phyloP scores from a whole-genome alignment of 1,140 invertebrate species.

The Chironomus striatipennis region DNA sequence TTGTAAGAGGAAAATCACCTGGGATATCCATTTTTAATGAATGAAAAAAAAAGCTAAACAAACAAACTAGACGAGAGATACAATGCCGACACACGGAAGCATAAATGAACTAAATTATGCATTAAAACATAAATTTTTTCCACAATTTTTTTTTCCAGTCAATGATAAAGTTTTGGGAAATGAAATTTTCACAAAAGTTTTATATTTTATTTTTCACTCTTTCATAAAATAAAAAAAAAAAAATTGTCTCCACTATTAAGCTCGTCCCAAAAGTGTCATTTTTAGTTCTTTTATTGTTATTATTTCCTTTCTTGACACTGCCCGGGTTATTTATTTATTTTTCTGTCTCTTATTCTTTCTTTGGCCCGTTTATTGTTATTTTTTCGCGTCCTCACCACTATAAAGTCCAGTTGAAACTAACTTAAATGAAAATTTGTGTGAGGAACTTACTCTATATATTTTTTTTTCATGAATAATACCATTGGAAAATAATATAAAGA shows the following conservation, averaged over 20 bases:
- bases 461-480: not conserved
- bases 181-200: not conserved
- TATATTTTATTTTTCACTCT: no score
- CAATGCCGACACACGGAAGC: not conserved
- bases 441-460: no score
- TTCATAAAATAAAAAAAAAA: not conserved
- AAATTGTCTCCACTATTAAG: not conserved
- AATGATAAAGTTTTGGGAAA: not conserved
- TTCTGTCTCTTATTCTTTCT: no score
- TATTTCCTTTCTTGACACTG: no score
- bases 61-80: not conserved
- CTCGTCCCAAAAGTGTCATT: not conserved
- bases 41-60: not conserved
- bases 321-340: no score
- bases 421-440: not conserved
- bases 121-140: not conserved
- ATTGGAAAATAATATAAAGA: not conserved
- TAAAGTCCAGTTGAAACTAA: constrained; percentile 1
- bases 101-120: not conserved
- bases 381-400: not conserved
- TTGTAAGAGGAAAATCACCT: not conserved
- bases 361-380: not conserved
- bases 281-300: no score
- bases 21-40: constrained; percentile 6
- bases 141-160: not conserved